Evolutionary conservation across 2,113 vertebrate genomes (phyloP), one percentile per base, ranked within the genome.

Genomic region (Amblyopsis rosae): DNA sequence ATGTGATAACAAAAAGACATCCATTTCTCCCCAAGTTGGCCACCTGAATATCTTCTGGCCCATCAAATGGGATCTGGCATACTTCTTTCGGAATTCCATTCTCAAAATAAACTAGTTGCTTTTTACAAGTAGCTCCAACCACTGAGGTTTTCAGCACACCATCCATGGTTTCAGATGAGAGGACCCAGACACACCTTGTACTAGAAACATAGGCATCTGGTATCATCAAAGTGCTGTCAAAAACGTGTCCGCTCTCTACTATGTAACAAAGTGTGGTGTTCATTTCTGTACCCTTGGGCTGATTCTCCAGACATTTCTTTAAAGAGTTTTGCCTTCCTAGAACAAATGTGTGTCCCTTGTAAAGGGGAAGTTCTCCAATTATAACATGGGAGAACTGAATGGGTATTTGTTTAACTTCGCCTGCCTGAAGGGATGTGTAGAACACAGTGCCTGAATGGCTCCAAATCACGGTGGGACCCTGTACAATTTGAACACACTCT

Each of bases 401-500:
- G 47, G 95, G 91, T 9, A 94, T 72, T 75, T 88, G 91, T 50
- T 76, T 81, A 62, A 98, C 83, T 0, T 76, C 80, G 3, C 76
- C 48, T 16, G 82, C 81, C 62, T 82, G 58, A 1, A 87, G 63
- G 47, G 94, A 96, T 13, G 91, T 75, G 72, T 86, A 94, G 78
- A 90, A 95, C 35, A 95, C 80, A 8, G 78, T 75, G 49, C 82
- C 79, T 0, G 70, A 63, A 15, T 94, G 86, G 10, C 76, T 93
- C 96, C 96, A 98, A 53, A 96, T 26, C 73, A 97, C 62, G 0
- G 93, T 92, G 33, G 97, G 96, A 6, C 98, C 96, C 64, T 80
- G 59, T 56, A 95, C 83, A 79, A 99, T 79, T 9, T 62, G 83
- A 70, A 96, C 35, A 2, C 67, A 66, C 12, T 93, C 92, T n/a